These are phyloP conservation scores for Mus musculus DNA, from an alignment of 2,113 vertebrate genomes.

Conservation along the genomic window GRCm39 chr14:99333001-99333500, in stretches of 20 bases:
- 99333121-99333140: not conserved
- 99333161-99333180: not conserved
- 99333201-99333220: not conserved
- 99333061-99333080: not conserved
- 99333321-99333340: not conserved
- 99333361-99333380: not conserved
- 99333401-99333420: not conserved
- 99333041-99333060: slow-evolving; percentile 9
- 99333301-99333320: not conserved
- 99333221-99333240: not conserved
- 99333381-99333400: not conserved
- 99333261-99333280: not conserved
- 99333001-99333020: not conserved
- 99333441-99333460: not conserved
- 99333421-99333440: not conserved
- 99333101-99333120: not conserved
- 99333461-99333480: not conserved
- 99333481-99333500: not conserved
- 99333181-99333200: not conserved
- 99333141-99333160: slow-evolving; percentile 39
- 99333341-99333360: not conserved
- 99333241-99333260: not conserved
- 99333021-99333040: slow-evolving; percentile 35
- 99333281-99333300: not conserved
- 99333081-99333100: not conserved